Base-by-base conservation (phyloP, 2,888 invertebrate genomes). In the Drosophila leonis region DNA sequence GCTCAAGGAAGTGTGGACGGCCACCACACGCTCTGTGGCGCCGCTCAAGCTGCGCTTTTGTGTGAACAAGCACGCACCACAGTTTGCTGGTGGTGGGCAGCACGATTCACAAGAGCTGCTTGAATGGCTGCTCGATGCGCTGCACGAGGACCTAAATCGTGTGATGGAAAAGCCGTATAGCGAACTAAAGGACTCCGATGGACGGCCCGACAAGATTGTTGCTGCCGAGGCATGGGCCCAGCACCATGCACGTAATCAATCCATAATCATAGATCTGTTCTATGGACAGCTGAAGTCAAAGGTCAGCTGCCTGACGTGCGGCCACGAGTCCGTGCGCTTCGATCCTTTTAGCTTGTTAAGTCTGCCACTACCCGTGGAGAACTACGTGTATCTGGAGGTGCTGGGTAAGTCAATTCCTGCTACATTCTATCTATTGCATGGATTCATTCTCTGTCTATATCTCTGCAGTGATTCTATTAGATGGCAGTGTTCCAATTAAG, bases 81-180 rank as follows among this genome's bases (percentile, higher is more conserved):
- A 96, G 82, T 96, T 98, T 92, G 96, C 95, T 78, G 97, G 97
- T 72, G 97, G 97, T 80, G 97, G 97, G 13, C 98, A 98, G 93
- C 98, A 98, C 93, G 98, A 98, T 94, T 97, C 98, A 60, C 98
- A 97, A 83, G 98, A 98, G 94, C 94, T 98, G 80, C 95, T 98
- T 37, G 97, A 98, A 59, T 98, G 98, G 95, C 94, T 98, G 78
- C 94, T 98, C 84, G 98, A 98, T 94, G 96, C 97, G 56, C 94
- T 98, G 80, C 98, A 98, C 93, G 98, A 98, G 94, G 98, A 98
- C 93, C 94, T 98, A 76, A 98, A 98, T 94, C 94, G 98, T 13
- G 97, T 97, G 0, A 94, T 94, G 78, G 93, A 93, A 57, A 95
- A 95, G 84, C 95, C 96, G 0, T 97, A 97, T 89, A 94, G 95